Evolutionary conservation across 2,113 vertebrate genomes (phyloP).

Genomic region (Peromyscus maniculatus): DNA sequence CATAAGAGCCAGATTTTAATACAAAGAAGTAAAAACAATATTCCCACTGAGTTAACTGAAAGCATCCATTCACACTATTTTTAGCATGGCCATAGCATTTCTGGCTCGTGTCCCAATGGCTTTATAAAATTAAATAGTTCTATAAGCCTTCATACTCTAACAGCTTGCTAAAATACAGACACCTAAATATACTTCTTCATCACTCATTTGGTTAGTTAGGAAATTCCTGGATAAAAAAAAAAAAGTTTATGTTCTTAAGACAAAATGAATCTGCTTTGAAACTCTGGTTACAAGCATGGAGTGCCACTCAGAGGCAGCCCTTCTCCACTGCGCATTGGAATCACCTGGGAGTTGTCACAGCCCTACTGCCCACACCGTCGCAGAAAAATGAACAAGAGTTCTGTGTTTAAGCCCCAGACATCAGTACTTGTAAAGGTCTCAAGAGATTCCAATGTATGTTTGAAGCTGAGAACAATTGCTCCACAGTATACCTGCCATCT

Average conservation of each 20-base stretch:
- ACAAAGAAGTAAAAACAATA: slow-evolving; percentile 29
- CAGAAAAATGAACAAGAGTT: slow-evolving; percentile 12
- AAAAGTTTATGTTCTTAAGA: slow-evolving; percentile 29
- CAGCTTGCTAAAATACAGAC: not conserved
- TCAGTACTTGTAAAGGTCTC: not conserved
- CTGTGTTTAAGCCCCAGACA: not conserved
- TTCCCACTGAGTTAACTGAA: slow-evolving; percentile 40
- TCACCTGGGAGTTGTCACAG: not conserved
- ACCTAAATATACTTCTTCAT: slow-evolving; percentile 43
- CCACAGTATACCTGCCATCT: not conserved
- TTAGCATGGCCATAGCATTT: slow-evolving; percentile 2
- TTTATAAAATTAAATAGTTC: slow-evolving; percentile 55
- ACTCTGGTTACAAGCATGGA: not conserved
- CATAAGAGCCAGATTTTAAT: slow-evolving; percentile 23
- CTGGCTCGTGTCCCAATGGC: not conserved
- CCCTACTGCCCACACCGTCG: not conserved
- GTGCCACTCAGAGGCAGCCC: not conserved
- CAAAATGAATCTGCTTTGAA: slow-evolving; percentile 52
- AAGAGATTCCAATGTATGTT: slow-evolving; percentile 4
- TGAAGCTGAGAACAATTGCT: slow-evolving; percentile 25
- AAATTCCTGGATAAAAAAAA: not conserved
- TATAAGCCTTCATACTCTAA: not conserved
- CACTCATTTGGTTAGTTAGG: slow-evolving; percentile 8
- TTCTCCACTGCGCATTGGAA: not conserved
- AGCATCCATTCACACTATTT: slow-evolving; percentile 25